These are phyloP conservation scores for Epinotia demarniana DNA, from an alignment of 2,888 invertebrate genomes.

Conservation along the genomic window DNA sequence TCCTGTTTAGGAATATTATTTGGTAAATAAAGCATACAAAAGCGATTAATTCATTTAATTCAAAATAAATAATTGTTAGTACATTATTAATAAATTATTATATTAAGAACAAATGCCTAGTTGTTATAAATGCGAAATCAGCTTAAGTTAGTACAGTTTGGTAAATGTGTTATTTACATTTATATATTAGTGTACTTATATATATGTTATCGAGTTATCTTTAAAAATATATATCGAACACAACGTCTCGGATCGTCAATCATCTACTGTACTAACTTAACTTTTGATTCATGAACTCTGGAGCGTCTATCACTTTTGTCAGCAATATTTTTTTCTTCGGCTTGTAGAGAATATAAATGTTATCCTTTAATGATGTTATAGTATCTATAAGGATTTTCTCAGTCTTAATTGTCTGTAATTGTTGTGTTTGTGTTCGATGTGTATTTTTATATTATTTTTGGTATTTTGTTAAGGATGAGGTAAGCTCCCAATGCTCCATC, in stretches of 20 bases:
- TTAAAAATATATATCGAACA: conserved; percentile 27
- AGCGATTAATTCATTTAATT: conserved; percentile 74
- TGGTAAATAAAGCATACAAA: conserved; percentile 52
- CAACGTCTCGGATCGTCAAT: not conserved
- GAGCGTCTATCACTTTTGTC: not conserved
- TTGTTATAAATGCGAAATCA: conserved; percentile 78
- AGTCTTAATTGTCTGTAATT: not conserved
- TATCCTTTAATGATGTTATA: not conserved
- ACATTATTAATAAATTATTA: conserved; percentile 69
- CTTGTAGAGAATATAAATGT: not conserved
- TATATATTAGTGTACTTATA: conserved; percentile 53
- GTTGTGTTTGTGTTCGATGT: conserved; percentile 21
- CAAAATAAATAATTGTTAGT: conserved; percentile 75
- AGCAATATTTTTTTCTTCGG: not conserved
- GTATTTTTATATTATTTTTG: conserved; percentile 48
- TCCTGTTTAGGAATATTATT: not conserved
- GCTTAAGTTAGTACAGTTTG: conserved; percentile 71
- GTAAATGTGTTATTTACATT: conserved; percentile 76
- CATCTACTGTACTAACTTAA: conserved; percentile 14
- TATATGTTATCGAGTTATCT: conserved; percentile 50
- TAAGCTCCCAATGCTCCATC: conserved; percentile 56
- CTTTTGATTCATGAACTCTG: not conserved
- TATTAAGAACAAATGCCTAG: conserved; percentile 62
- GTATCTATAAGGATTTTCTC: too few species aligned
- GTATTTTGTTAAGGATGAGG: conserved; percentile 57